Evolutionary conservation across 2,797 vertebrate genomes (phyloP), one percentile per base, ranked within the genome.

Genomic region (Manis pentadactyla): DNA sequence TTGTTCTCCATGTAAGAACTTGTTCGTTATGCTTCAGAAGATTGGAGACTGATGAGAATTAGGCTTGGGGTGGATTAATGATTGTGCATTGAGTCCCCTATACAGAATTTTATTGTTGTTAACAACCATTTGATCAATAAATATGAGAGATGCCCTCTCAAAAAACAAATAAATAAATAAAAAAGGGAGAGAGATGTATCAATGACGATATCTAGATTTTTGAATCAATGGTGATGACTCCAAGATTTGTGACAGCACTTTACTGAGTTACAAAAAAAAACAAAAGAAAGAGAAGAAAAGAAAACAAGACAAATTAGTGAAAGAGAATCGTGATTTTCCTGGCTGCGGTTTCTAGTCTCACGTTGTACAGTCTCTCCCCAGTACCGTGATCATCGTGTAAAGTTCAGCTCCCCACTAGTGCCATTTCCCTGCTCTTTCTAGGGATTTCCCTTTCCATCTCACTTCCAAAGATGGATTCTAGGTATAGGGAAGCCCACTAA

Each of bases 281-380:
- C 85, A 90, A 59, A 81, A 23, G 46, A 89, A 93, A 4, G 85
- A 90, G n/a, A 59, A 85, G 29, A 88, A 90, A 53, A 85, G 29
- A 55, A 89, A 93, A 4, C 68, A 14, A 92, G 66, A 61, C 39
- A 87, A 12, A 2, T 77, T 90, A 68, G 68, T 73, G 34, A 63
- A 93, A 81, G 11, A 94, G 66, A 77, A 71, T 89, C 25, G 66
- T 31, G 25, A 39, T 63, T 86, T 86, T 59, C 86, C 53, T 84
- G n/a, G 1, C 39, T 77, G 25, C 4, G 14, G 1, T 88, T 93
- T 88, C 19, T 1, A 18, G n/a, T 19, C 29, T 71, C 14, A 21
- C 11, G 15, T 29, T 42, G 53, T n/a, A 64, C 2, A 73, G 19
- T 51, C 7, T 29, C 21, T 75, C 31, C 69, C 79, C 15, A 74